Base-by-base conservation (phyloP, 2,888 invertebrate species). In the Conchocele bisecta region DNA sequence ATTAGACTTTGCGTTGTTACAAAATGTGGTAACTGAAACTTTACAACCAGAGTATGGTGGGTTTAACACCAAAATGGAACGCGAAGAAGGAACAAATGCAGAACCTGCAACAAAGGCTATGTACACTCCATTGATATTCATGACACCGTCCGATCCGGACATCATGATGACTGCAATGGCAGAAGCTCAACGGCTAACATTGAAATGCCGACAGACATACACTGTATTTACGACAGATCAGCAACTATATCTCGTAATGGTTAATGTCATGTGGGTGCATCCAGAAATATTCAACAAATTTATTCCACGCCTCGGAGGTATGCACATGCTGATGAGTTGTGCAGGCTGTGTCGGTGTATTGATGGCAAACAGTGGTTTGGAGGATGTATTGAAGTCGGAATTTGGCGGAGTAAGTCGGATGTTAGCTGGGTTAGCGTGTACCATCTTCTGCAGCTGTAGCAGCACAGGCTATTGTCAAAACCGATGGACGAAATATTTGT, bases 321-420 rank as follows among this genome's bases (percentile, higher is more conserved):
- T 83, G 78, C 75, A 82, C 54, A 24, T 68, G 22, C 60, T 80
- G 15, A 75, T 80, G 77, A 83, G 81, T 50, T 83, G 70, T 39
- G 37, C 69, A 50, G 81, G 75, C 0, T 67, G 50, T 48, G 48
- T 79, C 26, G 73, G 82, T 31, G 37, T 51, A 11, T 54, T 83
- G 28, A 69, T 82, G 80, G 61, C 69, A 15, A 54, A 59, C 15
- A 74, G 53, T 67, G 82, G 79, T 5, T 56, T 83, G 0, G 58
- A 44, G 22, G 78, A 84, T 13, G 54, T 81, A 20, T 15, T 82
- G 17, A 31, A 61, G 51, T 15, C 50, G 11, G 50, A 37, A 4
- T 69, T 69, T n/a, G n/a, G n/a, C n/a, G n/a, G n/a, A n/a, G n/a
- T n/a, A n/a, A n/a, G n/a, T n/a, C n/a, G n/a, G n/a, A n/a, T n/a